phyloP scores from a whole-genome alignment of 2,888 invertebrate genomes.

The Odontocolon sp. region DNA sequence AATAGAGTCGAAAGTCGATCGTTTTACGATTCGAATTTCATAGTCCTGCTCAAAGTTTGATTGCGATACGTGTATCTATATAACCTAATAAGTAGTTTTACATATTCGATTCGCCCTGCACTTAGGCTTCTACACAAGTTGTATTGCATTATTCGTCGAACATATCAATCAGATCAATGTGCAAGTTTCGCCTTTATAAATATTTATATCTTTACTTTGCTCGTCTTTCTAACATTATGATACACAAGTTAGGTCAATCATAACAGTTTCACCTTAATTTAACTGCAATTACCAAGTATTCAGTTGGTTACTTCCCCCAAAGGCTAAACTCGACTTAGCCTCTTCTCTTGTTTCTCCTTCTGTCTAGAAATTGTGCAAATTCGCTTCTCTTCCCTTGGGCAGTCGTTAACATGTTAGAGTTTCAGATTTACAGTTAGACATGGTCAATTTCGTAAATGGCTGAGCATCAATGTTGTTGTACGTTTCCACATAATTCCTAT shows the following conservation, averaged over 20 bases:
- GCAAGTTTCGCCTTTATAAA: too few relatives aligned
- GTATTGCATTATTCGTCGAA: too few relatives aligned
- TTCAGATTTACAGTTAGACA: constrained; percentile 32
- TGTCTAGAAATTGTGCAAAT: constrained; percentile 8
- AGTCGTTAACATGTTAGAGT: constrained; percentile 22
- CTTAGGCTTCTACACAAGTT: too few relatives aligned
- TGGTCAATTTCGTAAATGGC: constrained; percentile 37
- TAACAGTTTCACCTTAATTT: constrained; percentile 34
- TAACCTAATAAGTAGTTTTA: too few relatives aligned
- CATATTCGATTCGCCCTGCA: too few relatives aligned
- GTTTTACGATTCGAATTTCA: not conserved
- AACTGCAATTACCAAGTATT: constrained; percentile 12
- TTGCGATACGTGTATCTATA: not conserved
- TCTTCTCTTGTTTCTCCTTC: not conserved
- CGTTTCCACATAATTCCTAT: not conserved
- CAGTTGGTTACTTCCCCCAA: constrained; percentile 24
- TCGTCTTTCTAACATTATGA: too few relatives aligned
- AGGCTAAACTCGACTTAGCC: constrained; percentile 24
- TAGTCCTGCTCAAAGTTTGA: not conserved
- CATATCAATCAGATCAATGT: too few relatives aligned
- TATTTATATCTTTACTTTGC: too few relatives aligned
- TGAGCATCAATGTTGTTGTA: not conserved
- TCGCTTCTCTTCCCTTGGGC: constrained; percentile 11
- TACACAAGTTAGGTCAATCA: too few relatives aligned
- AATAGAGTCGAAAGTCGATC: not conserved